A percentile compares a stretch with the other conserved stretches of the same genome.
Evolutionary conservation across 2,888 invertebrate genomes (phyloP).

Genomic region (Melitaea athalia): DNA sequence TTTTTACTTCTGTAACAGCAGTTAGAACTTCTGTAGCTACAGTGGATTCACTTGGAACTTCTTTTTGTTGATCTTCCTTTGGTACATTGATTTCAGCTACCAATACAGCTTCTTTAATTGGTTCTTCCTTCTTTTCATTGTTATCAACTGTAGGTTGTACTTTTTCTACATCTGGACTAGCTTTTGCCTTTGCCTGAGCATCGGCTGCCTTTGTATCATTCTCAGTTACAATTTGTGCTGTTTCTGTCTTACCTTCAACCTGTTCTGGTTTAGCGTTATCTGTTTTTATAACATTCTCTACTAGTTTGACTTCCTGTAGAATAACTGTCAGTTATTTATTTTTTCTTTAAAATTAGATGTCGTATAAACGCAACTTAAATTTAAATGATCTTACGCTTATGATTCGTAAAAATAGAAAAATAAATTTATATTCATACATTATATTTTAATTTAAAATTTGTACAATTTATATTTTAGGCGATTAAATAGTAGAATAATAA

Average conservation of each 20-base stretch:
- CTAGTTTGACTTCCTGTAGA: slow-evolving; percentile 12
- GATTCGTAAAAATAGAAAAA: background rate
- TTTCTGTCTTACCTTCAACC: background rate
- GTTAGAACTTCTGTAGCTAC: slow-evolving; percentile 20
- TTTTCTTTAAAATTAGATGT: background rate
- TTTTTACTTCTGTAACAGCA: slow-evolving; percentile 32
- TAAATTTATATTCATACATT: too few species aligned
- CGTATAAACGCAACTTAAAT: too few species aligned
- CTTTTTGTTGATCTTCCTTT: slow-evolving; percentile 14
- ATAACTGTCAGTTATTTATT: background rate
- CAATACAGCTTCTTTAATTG: background rate
- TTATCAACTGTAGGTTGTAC: background rate
- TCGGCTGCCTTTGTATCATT: background rate
- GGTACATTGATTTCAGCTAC: background rate
- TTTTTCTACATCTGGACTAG: background rate
- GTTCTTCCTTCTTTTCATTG: background rate
- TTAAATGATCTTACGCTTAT: too few species aligned
- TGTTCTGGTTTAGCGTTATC: slow-evolving; percentile 20
- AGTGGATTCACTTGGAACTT: slow-evolving; percentile 1
- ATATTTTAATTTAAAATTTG: too few species aligned
- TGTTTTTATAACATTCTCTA: background rate
- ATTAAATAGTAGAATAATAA: background rate
- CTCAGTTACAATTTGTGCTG: background rate
- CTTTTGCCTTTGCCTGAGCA: background rate
- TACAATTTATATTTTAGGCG: too few species aligned